Percentiles rank a stretch among this genome's conserved stretches.
Conservation (phyloP, 2,797 vertebrate species). For the Tragopan temminckii region DNA sequence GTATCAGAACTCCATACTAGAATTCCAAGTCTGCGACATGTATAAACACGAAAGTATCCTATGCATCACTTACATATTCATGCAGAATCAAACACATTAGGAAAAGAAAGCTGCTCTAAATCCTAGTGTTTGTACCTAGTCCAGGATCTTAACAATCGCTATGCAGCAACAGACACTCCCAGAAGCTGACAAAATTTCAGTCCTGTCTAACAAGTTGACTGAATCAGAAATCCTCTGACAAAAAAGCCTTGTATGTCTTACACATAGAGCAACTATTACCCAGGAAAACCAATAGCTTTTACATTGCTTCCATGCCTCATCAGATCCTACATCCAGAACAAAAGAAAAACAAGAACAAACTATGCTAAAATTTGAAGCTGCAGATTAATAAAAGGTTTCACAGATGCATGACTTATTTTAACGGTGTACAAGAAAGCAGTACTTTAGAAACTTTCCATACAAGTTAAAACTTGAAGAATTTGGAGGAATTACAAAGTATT, state of each 20-base stretch:
- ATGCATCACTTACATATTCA: background rate
- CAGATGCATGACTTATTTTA: background rate
- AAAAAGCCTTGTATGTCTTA: background rate
- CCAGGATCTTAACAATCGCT: background rate
- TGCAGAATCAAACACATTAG: rapidly evolving
- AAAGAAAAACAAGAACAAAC: background rate
- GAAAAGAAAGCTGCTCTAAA: background rate
- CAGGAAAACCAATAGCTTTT: background rate
- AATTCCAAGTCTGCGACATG: background rate
- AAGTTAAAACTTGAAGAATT: background rate
- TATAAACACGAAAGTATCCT: background rate
- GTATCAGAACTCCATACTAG: background rate
- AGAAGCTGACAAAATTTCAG: background rate
- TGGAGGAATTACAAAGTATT: background rate
- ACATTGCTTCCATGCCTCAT: background rate
- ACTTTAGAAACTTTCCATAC: background rate
- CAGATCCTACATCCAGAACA: rapidly evolving
- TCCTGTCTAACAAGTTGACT: background rate
- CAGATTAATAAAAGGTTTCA: background rate
- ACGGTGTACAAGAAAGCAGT: background rate
- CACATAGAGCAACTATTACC: background rate
- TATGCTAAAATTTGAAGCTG: background rate
- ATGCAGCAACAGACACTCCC: rapidly evolving
- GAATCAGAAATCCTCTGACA: background rate
- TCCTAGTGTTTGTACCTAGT: background rate